Base-by-base conservation (phyloP, 1,140 invertebrate species). In the Idris sp. region DNA sequence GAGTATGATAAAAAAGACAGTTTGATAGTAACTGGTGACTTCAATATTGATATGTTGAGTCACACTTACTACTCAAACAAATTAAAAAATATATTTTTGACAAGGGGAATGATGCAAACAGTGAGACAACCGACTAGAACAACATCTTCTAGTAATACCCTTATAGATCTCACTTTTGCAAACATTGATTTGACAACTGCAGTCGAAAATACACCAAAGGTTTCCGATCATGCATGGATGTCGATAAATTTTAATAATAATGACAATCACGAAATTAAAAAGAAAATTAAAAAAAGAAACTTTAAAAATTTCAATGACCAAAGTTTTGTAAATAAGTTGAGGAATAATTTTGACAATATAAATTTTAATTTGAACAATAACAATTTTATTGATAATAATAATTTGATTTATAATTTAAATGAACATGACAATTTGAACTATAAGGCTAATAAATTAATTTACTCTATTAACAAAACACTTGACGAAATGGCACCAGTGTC, bases 181-280 rank as follows among this genome's bases (percentile, higher is more conserved):
- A 41, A 11, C 16, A 40, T 53, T 0, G 25, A 46, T 10, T 4
- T 54, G 11, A 38, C 35, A n/a, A n/a, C 15, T 7, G 28, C 2
- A 7, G 61, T 65, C 11, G 61, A 67, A 48, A 44, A 40, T 18
- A 26, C 38, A 28, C 54, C 48, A 46, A 44, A 36, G 22, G 54
- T 69, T 53, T 69, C 65, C 16, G 65, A 69, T 15, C 54, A 69
- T 38, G 36, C 8, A 0, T 69, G 54, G 54, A 46, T 61, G 46
- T 38, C 54, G 3, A 14, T 61, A n/a, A 4, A 25, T 11, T 56
- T 69, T 38, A 19, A 38, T 46, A 31, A 35, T 19, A 38, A 54
- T 1, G 44, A 19, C 18, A 61, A 46, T 30, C 14, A 11, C 5
- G 10, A 61, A n/a, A 13, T 19, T 2, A 33, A 10, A 38, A 68